Base-by-base conservation (phyloP, 2,888 invertebrate genomes). In the Macaria liturata region DNA sequence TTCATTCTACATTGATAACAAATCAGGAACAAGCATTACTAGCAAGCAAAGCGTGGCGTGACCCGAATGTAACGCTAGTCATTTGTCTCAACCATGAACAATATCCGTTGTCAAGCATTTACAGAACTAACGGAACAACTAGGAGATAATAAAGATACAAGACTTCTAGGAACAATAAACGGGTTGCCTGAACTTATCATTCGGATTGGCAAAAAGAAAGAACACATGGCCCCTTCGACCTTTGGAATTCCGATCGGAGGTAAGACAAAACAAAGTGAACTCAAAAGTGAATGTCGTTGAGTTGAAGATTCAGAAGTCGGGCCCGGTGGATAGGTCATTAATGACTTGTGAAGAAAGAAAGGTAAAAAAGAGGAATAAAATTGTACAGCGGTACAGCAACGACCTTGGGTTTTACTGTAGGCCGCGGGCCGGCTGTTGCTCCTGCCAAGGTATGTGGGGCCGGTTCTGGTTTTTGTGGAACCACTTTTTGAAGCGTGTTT, bases 331-430 rank as follows among this genome's bases (percentile, higher is more conserved):
- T 80, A 67, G 48, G 78, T 69, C 76, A 68, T 84, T 84, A 67
- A 55, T 69, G 66, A 51, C 65, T 61, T 69, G 67, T 69, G 57
- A 66, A 72, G 76, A 83, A 86, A 84, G 87, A 88, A 88, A 88
- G 86, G 86, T 83, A 84, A 76, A 86, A 87, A 76, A 81, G 75
- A 74, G 80, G 80, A 83, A 84, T 76, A 80, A 78, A 77, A 77
- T 80, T 79, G 82, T 86, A 75, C 84, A 87, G 87, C 85, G 88
- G 86, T 88, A 87, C 84, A 78, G 78, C 69, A 80, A 83, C 90
- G 90, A 85, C 90, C 90, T 90, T 90, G 91, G 84, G 83, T 80
- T 78, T 76, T 84, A 85, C 80, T 88, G 88, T 88, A 91, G 90
- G 90, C 91, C 91, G 81, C 83, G 78, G 76, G 78, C 81, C 86